Evolutionary conservation across 2,797 vertebrate species (phyloP).

Genomic region (Chloroceryle amazona): DNA sequence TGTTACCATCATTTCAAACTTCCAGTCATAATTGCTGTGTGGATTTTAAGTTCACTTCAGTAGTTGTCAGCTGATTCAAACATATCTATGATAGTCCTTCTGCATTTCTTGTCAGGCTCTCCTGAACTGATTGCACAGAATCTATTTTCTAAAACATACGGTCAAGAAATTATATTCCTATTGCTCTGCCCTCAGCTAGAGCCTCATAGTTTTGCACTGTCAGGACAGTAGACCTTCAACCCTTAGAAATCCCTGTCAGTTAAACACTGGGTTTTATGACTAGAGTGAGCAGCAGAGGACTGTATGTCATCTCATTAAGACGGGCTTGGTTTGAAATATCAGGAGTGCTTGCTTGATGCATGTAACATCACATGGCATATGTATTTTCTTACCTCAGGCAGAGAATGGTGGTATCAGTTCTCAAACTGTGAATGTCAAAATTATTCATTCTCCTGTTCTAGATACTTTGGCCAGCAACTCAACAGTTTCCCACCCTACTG

Average conservation of each 20-base stretch:
- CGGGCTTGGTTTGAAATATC: not conserved
- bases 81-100: not conserved
- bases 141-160: not conserved
- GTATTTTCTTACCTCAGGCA: not conserved
- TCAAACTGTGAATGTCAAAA: not conserved
- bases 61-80: not conserved
- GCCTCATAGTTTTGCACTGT: not conserved
- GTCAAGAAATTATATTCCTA: not conserved
- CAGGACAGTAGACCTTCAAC: not conserved
- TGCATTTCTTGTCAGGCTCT: not conserved
- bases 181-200: not conserved
- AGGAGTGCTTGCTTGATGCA: not conserved
- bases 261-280: not conserved
- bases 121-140: not conserved
- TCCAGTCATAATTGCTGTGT: not conserved
- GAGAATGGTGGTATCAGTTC: not conserved
- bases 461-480: not conserved
- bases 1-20: not conserved
- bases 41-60: not conserved
- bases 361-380: rapidly evolving
- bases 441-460: not conserved
- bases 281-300: not conserved
- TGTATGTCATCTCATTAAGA: not conserved
- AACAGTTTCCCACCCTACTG: not conserved
- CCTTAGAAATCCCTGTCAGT: not conserved